phyloP scores from a whole-genome alignment of 2,888 invertebrate genomes.

The Zeuzera pyrina region DNA sequence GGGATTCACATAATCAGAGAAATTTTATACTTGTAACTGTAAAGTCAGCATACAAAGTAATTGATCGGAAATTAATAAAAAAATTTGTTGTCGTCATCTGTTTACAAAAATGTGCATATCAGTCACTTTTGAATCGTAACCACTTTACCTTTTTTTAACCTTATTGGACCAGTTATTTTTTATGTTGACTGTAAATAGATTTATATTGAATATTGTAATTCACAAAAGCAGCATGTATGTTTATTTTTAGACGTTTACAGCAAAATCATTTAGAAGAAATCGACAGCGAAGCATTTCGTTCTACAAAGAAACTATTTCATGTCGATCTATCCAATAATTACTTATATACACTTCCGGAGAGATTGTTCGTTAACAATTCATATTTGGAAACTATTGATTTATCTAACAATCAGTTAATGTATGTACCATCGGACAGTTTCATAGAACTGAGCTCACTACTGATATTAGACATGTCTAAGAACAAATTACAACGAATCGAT shows the following conservation, averaged over 20 bases:
- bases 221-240: not conserved
- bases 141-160: no score
- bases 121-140: no score
- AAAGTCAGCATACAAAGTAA: no score
- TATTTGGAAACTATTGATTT: conserved; percentile 76
- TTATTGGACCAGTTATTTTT: no score
- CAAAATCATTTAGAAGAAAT: conserved; percentile 78
- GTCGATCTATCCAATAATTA: conserved; percentile 79
- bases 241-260: conserved; percentile 76
- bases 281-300: conserved; percentile 68
- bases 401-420: conserved; percentile 76
- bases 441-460: conserved; percentile 71
- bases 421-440: conserved; percentile 73
- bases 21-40: no score
- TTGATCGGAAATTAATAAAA: no score
- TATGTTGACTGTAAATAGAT: not conserved
- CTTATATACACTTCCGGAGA: conserved; percentile 69
- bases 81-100: no score
- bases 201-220: not conserved
- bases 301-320: conserved; percentile 76
- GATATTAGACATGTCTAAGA: conserved; percentile 80
- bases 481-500: conserved; percentile 74
- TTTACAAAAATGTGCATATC: no score
- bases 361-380: conserved; percentile 72
- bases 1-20: no score